Evolutionary conservation across 1,140 invertebrate species (phyloP), one percentile per base, ranked within the genome.

Genomic region (Ctenoplectra terminalis): DNA sequence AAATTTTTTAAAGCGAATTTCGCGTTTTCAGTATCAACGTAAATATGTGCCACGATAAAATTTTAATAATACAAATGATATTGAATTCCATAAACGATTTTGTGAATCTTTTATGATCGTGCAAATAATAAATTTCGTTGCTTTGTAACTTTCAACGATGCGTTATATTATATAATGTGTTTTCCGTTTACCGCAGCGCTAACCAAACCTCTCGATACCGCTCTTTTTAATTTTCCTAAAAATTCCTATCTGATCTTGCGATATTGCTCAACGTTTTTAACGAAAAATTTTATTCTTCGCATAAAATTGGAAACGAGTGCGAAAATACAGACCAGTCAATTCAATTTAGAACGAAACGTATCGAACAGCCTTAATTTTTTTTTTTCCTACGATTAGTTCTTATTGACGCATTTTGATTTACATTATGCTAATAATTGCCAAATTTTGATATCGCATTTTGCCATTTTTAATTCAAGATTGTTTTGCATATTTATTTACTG

Each of bases 21-120:
- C 17, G 48, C 29, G 26, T 46, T 56, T 17, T 11, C 50, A 20
- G 1, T 31, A 17, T 1, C 74, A 34, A 17, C 50, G 37, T 40
- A 77, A 77, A 69, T 77, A 69, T 29, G 46, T 34, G 43, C 11
- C 63, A 20, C 13, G 50, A 74, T 63, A 31, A 67, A 67, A 56
- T 77, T 77, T 77, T 40, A 66, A 54, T 77, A 69, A 67, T 69
- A 56, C n/a, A 43, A 69, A 77, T 46, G 50, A 77, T 77, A 77
- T 77, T n/a, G 48, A 37, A 56, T 69, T 40, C 13, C 37, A 31
- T 29, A 29, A 29, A 31, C 23, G 37, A 69, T 56, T 56, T 43
- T 23, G 46, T 11, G 37, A 54, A 67, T 29, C 48, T 23, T 46
- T 67, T 77, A 69, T 26, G 40, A 77, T 20, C 58, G 43, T 20